Evolutionary conservation across 1,140 invertebrate genomes (phyloP).

Genomic region (Ostrea denselamellosa): DNA sequence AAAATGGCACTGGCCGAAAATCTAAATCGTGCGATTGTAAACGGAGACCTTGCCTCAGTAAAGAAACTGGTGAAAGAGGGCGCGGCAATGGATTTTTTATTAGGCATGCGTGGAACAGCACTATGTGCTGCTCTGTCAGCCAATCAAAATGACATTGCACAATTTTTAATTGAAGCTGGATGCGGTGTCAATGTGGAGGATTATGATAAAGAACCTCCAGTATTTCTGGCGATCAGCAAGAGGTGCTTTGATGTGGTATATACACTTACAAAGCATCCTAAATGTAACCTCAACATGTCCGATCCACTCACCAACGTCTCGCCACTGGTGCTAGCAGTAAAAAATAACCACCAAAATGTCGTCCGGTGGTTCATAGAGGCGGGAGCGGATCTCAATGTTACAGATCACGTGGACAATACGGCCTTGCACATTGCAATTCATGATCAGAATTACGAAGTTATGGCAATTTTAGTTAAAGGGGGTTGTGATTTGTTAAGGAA

Average conservation of each 20-base stretch:
- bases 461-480: slow-evolving; percentile 29
- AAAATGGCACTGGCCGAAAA: slow-evolving; percentile 50
- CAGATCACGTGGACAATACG: slow-evolving; percentile 39
- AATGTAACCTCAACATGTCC: slow-evolving; percentile 52
- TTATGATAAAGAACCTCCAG: slow-evolving; percentile 54
- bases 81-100: slow-evolving; percentile 53
- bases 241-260: slow-evolving; percentile 47
- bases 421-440: slow-evolving; percentile 48
- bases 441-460: slow-evolving; percentile 36
- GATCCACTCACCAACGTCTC: slow-evolving; percentile 49
- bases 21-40: slow-evolving; percentile 51
- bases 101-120: slow-evolving; percentile 57
- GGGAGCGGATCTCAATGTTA: slow-evolving; percentile 42
- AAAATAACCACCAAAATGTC: slow-evolving; percentile 34
- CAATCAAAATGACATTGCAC: slow-evolving; percentile 44
- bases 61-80: slow-evolving; percentile 46
- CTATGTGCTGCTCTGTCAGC: slow-evolving; percentile 56
- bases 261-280: slow-evolving; percentile 48
- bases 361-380: slow-evolving; percentile 50
- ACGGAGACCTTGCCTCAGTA: slow-evolving; percentile 47
- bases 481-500: slow-evolving; percentile 24
- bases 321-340: slow-evolving; percentile 49
- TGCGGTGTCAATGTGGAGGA: slow-evolving; percentile 56
- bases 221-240: slow-evolving; percentile 52
- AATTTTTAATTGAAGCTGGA: slow-evolving; percentile 50